Evolutionary conservation across 1,140 invertebrate species (phyloP).

Genomic region (Bicyclus anynana): DNA sequence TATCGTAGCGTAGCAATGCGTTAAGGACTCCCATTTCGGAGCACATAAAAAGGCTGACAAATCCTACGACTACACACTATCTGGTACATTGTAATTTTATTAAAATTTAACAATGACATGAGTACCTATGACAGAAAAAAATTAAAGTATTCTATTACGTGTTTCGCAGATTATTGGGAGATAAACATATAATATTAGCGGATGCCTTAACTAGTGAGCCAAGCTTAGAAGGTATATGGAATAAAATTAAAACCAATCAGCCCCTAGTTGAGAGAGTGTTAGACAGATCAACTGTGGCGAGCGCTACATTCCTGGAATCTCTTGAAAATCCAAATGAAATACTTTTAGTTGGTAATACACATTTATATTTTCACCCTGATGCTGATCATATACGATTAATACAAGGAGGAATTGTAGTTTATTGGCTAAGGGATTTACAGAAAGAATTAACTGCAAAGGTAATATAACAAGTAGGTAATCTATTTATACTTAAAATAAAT

Average conservation of each 20-base stretch:
- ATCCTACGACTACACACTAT: too few species aligned
- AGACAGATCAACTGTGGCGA: slow-evolving; percentile 80
- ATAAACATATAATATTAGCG: slow-evolving; percentile 75
- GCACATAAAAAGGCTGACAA: too few species aligned
- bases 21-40: too few species aligned
- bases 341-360: slow-evolving; percentile 90
- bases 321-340: slow-evolving; percentile 79
- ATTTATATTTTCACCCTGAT: slow-evolving; percentile 94
- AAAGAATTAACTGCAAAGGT: slow-evolving; percentile 70
- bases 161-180: slow-evolving; percentile 43
- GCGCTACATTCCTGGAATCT: slow-evolving; percentile 81
- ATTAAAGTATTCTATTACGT: too few species aligned
- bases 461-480: too few species aligned
- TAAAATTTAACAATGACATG: too few species aligned
- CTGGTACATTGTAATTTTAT: too few species aligned
- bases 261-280: slow-evolving; percentile 80
- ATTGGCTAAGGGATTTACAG: slow-evolving; percentile 74
- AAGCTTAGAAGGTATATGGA: slow-evolving; percentile 79
- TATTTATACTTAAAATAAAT: too few species aligned
- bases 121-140: too few species aligned
- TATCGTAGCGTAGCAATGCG: too few species aligned
- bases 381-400: slow-evolving; percentile 92
- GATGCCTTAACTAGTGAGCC: slow-evolving; percentile 77
- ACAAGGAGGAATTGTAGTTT: slow-evolving; percentile 82
- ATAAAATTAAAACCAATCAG: slow-evolving; percentile 79